Percentiles rank a stretch among this genome's conserved stretches.
Evolutionary conservation across 64 coral and sea anemone genomes (phyloP).

Genomic region (Pachyseris speciosa): DNA sequence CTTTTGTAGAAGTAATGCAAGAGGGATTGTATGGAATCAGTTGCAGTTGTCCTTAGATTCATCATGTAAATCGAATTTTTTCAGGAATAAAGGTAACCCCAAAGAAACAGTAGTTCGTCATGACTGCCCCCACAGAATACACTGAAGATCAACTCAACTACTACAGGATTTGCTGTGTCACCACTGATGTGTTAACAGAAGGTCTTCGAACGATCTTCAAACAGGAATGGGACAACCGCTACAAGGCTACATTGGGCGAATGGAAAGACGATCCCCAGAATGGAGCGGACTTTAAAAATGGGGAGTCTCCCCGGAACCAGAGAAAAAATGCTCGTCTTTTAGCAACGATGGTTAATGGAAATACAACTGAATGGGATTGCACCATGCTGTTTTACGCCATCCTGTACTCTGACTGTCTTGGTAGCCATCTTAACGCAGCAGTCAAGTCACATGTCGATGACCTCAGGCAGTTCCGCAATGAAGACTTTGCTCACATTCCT

Average conservation of each 20-base stretch:
- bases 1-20: too few species aligned
- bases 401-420: constrained; percentile 38
- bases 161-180: constrained; percentile 12
- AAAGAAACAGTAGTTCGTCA: too few species aligned
- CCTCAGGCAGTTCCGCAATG: constrained; percentile 31
- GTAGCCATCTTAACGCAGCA: not conserved
- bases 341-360: constrained; percentile 18
- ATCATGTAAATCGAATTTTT: too few species aligned
- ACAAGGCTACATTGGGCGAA: too few species aligned
- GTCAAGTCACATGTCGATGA: not conserved
- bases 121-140: too few species aligned
- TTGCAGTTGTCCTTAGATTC: too few species aligned
- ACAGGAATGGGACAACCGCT: too few species aligned
- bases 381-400: too few species aligned
- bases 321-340: too few species aligned
- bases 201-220: constrained; percentile 4
- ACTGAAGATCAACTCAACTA: too few species aligned
- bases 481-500: not conserved
- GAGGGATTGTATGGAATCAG: too few species aligned
- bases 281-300: not conserved
- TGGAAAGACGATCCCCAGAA: not conserved
- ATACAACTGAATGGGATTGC: constrained; percentile 5
- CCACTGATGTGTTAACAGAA: constrained; percentile 20
- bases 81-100: too few species aligned
- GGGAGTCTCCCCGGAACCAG: not conserved